Base-by-base conservation (phyloP, 2,888 invertebrate genomes). In the Omphaloscelis lunosa region DNA sequence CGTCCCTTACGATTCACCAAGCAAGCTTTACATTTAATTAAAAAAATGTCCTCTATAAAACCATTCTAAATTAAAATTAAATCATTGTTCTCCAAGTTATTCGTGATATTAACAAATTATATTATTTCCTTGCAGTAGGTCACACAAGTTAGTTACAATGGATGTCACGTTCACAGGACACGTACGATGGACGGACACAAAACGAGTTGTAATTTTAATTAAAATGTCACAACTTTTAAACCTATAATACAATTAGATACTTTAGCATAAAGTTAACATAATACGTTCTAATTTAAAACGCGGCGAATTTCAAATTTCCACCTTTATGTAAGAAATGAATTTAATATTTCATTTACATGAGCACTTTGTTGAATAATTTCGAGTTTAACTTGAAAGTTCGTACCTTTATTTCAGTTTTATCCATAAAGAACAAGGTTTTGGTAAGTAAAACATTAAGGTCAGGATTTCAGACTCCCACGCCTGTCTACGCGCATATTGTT, bases 121-220 rank as follows among this genome's bases (percentile, higher is more conserved):
- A 85, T 89, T 86, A 92, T 90, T 88, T 87, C 86, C 83, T 80
- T 48, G 70, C 53, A 75, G 83, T 81, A 72, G 88, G 88, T 89
- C 88, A 87, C 88, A 89, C 90, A 89, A 92, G 90, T 91, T 93
- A 89, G 90, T 92, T 92, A 92, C 91, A 91, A 94, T 93, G 92
- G 86, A 90, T 91, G 93, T 95, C 94, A 94, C 93, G 93, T 92
- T 91, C 93, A 90, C 86, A 90, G 89, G 89, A 93, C 93, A 93
- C 92, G 93, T 92, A 92, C 91, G 89, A 90, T 89, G 91, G 89
- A 90, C 90, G 88, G 89, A 92, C 92, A 92, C 92, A 93, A 93
- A 94, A 93, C 92, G 90, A 93, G 92, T 92, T 91, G 90, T 94
- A 93, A 95, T 94, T 95, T 95, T 94, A 95, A 96, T 95, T 95